phyloP scores from a whole-genome alignment of 1,140 invertebrate genomes.

The Drosophila sulfurigaster region DNA sequence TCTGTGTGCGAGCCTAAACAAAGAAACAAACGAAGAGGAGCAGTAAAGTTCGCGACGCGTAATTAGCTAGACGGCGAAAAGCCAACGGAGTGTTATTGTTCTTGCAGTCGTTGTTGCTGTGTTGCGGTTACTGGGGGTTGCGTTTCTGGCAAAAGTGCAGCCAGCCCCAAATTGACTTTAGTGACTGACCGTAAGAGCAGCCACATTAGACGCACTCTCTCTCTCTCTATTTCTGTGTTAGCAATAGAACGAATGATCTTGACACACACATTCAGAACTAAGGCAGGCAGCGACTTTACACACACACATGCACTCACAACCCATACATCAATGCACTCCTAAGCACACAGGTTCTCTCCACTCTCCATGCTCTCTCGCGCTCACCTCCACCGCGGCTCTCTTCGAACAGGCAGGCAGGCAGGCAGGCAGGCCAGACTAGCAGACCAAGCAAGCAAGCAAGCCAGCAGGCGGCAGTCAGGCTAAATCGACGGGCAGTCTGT shows the following conservation, averaged over 20 bases:
- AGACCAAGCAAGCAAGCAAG: background rate
- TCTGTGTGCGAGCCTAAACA: conserved; percentile 31
- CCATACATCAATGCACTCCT: background rate
- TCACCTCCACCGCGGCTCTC: background rate
- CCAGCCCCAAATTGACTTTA: conserved; percentile 2
- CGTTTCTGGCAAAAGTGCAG: conserved; percentile 39
- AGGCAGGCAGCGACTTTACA: conserved; percentile 3
- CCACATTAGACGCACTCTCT: conserved; percentile 21
- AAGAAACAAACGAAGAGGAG: conserved; percentile 34
- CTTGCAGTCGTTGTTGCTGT: conserved; percentile 6
- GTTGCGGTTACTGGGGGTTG: conserved; percentile 17
- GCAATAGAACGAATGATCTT: conserved; percentile 69
- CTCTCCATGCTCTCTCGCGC: conserved; percentile 14
- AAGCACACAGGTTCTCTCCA: conserved; percentile 23
- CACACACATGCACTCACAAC: conserved; percentile 18
- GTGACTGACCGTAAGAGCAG: conserved; percentile 14
- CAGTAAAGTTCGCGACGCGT: conserved; percentile 36
- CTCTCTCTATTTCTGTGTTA: background rate
- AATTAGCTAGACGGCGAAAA: conserved; percentile 44
- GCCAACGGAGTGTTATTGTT: conserved; percentile 30
- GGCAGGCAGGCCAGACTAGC: too few relatives aligned
- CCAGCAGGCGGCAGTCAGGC: conserved; percentile 31
- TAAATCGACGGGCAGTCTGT: conserved; percentile 32
- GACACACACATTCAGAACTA: conserved; percentile 42
- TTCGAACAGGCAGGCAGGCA: conserved; percentile 1